Conservation (phyloP, 2,888 invertebrate species). For the Gibbula magus region DNA sequence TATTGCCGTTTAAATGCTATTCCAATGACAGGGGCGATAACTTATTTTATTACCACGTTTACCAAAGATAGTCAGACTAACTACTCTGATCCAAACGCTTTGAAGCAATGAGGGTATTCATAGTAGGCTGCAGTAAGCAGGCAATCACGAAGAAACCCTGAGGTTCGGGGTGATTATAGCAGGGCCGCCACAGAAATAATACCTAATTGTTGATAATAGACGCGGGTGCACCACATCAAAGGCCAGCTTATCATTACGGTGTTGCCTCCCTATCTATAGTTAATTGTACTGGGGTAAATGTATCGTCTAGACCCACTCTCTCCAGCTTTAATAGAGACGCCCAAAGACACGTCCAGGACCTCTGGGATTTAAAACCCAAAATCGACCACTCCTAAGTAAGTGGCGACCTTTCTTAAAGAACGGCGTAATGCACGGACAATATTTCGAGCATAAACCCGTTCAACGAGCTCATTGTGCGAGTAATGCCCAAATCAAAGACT, state of each 20-base stretch:
- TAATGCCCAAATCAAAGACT: neutral
- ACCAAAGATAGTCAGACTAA: no score
- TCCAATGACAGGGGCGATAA: no score
- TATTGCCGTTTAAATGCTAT: no score
- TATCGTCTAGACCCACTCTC: neutral
- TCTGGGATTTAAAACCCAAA: conserved; percentile 1
- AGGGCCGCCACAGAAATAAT: neutral
- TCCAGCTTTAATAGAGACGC: neutral
- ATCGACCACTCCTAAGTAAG: conserved; percentile 3
- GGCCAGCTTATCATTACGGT: neutral
- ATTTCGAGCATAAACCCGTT: neutral
- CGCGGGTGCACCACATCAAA: neutral
- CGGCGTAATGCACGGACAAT: neutral
- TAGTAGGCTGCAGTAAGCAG: no score
- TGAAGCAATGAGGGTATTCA: no score
- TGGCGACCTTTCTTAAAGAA: neutral
- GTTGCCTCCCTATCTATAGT: neutral
- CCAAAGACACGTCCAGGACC: neutral
- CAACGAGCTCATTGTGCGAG: neutral
- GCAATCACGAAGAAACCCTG: no score
- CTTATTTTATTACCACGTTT: no score
- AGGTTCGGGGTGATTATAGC: neutral
- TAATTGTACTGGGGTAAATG: conserved; percentile 2
- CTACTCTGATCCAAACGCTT: no score
- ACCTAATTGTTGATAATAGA: conserved; percentile 8